Evolutionary conservation across 2,113 vertebrate genomes (phyloP).

Genomic region (Taxidea taxus): DNA sequence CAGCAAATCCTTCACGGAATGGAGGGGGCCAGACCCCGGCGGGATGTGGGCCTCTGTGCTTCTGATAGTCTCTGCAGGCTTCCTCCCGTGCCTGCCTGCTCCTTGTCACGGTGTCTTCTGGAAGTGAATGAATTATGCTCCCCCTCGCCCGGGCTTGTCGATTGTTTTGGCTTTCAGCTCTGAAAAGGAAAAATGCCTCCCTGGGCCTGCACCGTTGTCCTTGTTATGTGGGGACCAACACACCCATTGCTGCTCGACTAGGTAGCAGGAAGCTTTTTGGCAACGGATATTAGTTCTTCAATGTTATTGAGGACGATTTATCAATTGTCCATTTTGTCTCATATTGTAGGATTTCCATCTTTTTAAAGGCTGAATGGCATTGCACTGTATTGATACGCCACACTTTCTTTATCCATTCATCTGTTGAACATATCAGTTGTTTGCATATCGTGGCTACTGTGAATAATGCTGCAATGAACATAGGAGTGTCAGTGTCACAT

Average conservation of each 20-base stretch:
- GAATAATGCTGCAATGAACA: neutral
- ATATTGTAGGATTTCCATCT: neutral
- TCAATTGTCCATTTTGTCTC: neutral
- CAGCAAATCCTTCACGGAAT: neutral
- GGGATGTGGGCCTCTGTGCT: neutral
- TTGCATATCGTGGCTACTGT: neutral
- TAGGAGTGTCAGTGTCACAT: neutral
- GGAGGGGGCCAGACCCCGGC: rapidly evolving
- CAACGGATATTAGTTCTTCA: neutral
- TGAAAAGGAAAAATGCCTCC: neutral
- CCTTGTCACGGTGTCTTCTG: neutral
- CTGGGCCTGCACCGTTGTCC: neutral
- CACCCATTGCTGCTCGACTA: neutral
- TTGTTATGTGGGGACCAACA: neutral
- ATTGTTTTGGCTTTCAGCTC: neutral
- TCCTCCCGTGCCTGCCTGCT: neutral
- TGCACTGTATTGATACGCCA: neutral
- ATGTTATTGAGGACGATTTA: neutral
- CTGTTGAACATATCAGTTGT: no score
- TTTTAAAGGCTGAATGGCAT: neutral
- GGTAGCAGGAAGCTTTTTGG: neutral
- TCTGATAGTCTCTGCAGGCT: neutral
- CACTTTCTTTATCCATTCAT: neutral
- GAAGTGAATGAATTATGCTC: neutral
- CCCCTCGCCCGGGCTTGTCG: no score